Evolutionary conservation across 2,113 vertebrate species (phyloP), one percentile per base, ranked within the genome.

Genomic region (Odocoileus virginianus): DNA sequence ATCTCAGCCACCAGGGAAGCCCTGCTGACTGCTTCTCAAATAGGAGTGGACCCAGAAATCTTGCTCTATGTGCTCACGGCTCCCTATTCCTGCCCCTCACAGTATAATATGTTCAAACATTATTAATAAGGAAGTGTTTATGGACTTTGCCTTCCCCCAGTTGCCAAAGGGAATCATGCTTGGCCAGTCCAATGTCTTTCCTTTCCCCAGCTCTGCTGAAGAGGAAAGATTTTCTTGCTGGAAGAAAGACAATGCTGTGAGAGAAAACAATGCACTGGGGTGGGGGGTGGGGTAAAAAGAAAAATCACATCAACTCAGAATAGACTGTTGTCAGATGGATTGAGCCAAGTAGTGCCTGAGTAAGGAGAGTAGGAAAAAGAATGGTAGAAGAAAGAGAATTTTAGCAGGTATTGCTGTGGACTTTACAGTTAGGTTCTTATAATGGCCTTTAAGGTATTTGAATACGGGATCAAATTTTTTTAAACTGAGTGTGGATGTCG

Each of bases 401-500:
- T 57, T 14, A 78, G 43, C 55, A 30, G n/a, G 6, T 21, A 19
- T 81, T 52, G 6, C 55, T 67, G 21, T 76, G 27, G 19, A 60
- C 10, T 87, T 79, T 17, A 90, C 10, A 15, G 55, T 64, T 60
- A 36, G 54, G 61, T 95, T 91, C 7, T 40, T 74, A 43, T 54
- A 74, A n/a, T 27, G n/a, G 5, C 5, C 30, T 58, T 36, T 61
- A 82, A 79, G 33, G 52, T 6, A 33, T 47, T 47, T 54, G 57
- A 76, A 57, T 54, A 45, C 61, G 12, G 21, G 45, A 76, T 60
- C 17, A 67, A 33, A 58, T 60, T 87, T 23, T 36, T 85, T 33
- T 76, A 12, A 61, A 52, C 81, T 95, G 79, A 89, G 50, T 88
- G 55, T 86, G 61, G 45, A 30, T 87, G 17, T 81, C 43, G 85